These are phyloP conservation scores for Macropis europaea DNA, from an alignment of 2,888 invertebrate genomes.

Conservation along the genomic window DNA sequence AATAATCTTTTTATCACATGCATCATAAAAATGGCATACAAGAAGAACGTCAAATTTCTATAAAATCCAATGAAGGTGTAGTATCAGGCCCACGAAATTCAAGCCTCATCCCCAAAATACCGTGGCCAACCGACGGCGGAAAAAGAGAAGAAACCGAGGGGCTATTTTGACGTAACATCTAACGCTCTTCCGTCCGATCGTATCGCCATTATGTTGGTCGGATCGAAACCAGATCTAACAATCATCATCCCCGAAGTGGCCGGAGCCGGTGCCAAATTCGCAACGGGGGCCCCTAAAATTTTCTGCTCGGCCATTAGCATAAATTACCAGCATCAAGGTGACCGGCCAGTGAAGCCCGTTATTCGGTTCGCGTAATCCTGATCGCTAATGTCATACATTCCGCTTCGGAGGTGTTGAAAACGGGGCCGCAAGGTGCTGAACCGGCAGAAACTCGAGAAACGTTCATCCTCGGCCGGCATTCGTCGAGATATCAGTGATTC, in stretches of 20 bases:
- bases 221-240: constrained; percentile 65
- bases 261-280: constrained; percentile 53
- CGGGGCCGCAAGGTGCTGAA: constrained; percentile 63
- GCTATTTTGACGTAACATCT: background rate
- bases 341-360: constrained; percentile 54
- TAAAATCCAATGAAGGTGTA: too few relatives aligned
- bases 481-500: constrained; percentile 10
- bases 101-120: too few relatives aligned
- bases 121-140: too few relatives aligned
- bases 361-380: constrained; percentile 60
- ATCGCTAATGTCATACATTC: constrained; percentile 72
- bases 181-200: constrained; percentile 13
- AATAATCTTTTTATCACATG: too few relatives aligned
- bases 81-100: too few relatives aligned
- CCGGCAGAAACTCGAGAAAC: background rate
- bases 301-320: constrained; percentile 71
- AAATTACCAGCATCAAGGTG: constrained; percentile 69
- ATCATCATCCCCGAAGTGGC: constrained; percentile 56
- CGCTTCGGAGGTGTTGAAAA: constrained; percentile 71
- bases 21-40: too few relatives aligned
- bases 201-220: constrained; percentile 57
- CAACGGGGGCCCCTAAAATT: constrained; percentile 57
- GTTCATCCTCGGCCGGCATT: constrained; percentile 26
- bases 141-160: too few relatives aligned
- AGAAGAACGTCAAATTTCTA: too few relatives aligned